Percentiles rank a stretch among this genome's conserved stretches.
Evolutionary conservation across 2,113 vertebrate species (phyloP).

Genomic region (Centropristis striata): DNA sequence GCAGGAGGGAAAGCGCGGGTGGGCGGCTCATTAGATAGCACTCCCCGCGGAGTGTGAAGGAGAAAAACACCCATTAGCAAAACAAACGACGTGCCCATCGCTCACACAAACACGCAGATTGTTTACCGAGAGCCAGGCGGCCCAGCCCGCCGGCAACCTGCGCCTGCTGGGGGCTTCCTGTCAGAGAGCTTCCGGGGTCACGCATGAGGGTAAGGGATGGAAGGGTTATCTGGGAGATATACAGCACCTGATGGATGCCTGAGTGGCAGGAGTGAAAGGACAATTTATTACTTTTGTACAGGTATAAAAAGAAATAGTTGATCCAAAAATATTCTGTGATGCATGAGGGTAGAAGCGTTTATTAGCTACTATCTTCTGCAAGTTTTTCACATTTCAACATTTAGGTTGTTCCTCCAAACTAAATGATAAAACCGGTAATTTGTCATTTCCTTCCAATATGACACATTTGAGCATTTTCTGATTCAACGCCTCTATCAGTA

Average conservation of each 20-base stretch:
- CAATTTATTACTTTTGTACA: constrained; percentile 1
- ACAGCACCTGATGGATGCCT: background rate
- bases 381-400: background rate
- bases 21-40: constrained; percentile 82
- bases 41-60: constrained; percentile 79
- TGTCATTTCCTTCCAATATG: constrained; percentile 5
- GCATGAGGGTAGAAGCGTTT: constrained; percentile 8
- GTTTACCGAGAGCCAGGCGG: constrained; percentile 76
- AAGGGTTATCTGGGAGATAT: background rate
- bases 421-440: background rate
- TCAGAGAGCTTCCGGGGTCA: constrained; percentile 66
- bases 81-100: constrained; percentile 80
- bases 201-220: background rate
- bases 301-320: too few relatives aligned
- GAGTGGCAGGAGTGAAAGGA: background rate
- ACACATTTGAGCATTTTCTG: background rate
- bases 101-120: constrained; percentile 69
- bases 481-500: constrained; percentile 18
- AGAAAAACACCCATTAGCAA: constrained; percentile 84
- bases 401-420: background rate
- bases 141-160: constrained; percentile 26
- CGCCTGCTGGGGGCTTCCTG: constrained; percentile 49
- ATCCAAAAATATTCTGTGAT: too few relatives aligned
- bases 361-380: background rate
- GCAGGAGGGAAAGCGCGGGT: constrained; percentile 70